Evolutionary conservation across 2,113 vertebrate genomes (phyloP), one percentile per base, ranked within the genome.

Genomic region (Phycodurus eques): DNA sequence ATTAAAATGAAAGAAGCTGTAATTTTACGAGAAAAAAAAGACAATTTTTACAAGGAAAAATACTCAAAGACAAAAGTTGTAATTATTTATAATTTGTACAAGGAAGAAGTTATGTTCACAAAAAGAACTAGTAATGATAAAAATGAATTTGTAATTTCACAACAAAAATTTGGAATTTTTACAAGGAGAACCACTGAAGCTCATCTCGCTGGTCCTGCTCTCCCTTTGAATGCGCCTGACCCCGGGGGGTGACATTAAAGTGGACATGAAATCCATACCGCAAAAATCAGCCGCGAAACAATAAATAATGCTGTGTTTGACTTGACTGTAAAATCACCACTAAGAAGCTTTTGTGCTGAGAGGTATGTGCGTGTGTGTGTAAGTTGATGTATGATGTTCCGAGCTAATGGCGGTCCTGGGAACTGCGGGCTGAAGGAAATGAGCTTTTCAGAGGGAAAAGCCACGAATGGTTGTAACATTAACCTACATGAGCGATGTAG

Each of bases 361-460:
- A 73, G 66, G 13, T 67, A 11, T 75, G 10, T 59, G 79, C 72
- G 72, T 59, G 79, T 72, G 72, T 15, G 63, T 75, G 59, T 49
- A 68, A 69, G 75, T 72, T 82, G 70, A 78, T 77, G 53, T 75
- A 60, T 49, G 68, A 79, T 64, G 75, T 77, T 79, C 85, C 56
- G 71, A 72, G 73, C 79, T 88, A 87, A 89, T 88, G 82, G 85
- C 72, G 67, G 86, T 86, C 74, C 80, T 71, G 75, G 81, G 78
- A 78, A 20, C 71, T 57, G 68, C 68, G 76, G 85, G 60, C 80
- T 74, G 75, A 66, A 80, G 73, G 74, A 88, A 90, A 91, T 88
- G 74, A 90, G 83, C 87, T 66, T 86, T 88, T 90, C 80, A 83
- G 77, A 83, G 59, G 77, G 83, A 75, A 87, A 80, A 83, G 84